Base-by-base conservation (phyloP, 2,113 vertebrate genomes). In the Brachyhypopomus occidentalis region DNA sequence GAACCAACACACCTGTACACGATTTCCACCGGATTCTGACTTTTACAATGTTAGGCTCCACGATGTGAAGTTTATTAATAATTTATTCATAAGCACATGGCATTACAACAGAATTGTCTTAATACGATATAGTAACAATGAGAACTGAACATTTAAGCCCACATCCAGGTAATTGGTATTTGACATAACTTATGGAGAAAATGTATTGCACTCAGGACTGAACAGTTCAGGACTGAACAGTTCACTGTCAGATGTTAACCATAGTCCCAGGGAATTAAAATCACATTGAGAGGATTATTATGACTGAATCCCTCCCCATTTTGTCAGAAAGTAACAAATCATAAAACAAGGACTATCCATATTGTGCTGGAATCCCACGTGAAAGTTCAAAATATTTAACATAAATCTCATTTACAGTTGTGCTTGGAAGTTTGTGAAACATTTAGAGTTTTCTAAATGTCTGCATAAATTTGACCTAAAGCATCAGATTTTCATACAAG, bases 21-120 rank as follows among this genome's bases (percentile, higher is more conserved):
- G 23, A 38, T 62, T 58, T 71, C 25, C 56, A 25, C 75, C 22
- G 56, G 27, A 25, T 58, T 45, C 38, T 52, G 22, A 41, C 60
- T 63, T 20, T 63, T 78, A 60, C 12, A 77, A 67, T 17, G 52
- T 25, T n/a, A 74, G 22, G 19, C 12, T 71, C 66, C 8, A 56
- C 27, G 72, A 8, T 77, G 27, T 77, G 73, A 63, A 63, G 27
- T 72, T 80, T 63, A 66, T 81, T 71, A 80, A 67, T 78, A 77
- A 67, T 80, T 16, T 62, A 64, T 81, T 71, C 73, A 67, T 78
- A 77, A 67, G 77, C 19, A 80, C 63, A 25, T 34, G 78, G 73
- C 5, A 66, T 75, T 38, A 56, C 56, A 72, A 62, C n/a, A 17
- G 78, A 70, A 73, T 25, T n/a, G 36, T 55, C 69, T 73, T 27